Conservation (phyloP, 2,888 invertebrate species). For the Piscicola geometra region DNA sequence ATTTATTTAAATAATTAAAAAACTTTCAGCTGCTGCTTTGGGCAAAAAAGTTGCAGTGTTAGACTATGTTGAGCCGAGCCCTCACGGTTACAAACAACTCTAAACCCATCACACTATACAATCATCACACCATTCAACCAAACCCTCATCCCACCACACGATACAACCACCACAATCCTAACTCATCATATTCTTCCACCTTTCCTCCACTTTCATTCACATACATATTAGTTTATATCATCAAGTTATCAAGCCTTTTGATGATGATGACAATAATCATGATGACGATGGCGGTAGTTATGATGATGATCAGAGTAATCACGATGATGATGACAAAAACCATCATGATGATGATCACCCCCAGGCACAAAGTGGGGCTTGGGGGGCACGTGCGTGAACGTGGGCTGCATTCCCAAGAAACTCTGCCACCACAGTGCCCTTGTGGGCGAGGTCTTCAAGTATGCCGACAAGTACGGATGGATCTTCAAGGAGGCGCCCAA, state of each 20-base stretch:
- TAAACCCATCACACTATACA: too few species aligned
- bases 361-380: conserved; percentile 60
- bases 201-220: neutral
- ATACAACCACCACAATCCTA: too few species aligned
- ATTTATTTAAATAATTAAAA: neutral
- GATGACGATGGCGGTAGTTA: too few species aligned
- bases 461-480: conserved; percentile 58
- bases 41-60: conserved; percentile 62
- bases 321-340: too few species aligned
- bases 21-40: conserved; percentile 59
- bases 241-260: too few species aligned
- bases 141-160: too few species aligned
- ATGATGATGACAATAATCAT: too few species aligned
- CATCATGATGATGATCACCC: too few species aligned
- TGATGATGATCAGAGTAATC: too few species aligned
- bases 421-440: conserved; percentile 92
- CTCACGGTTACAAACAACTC: neutral
- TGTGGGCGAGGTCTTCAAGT: conserved; percentile 74
- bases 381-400: conserved; percentile 94
- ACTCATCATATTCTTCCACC: too few species aligned
- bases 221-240: conserved; percentile 6
- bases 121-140: too few species aligned
- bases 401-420: conserved; percentile 96
- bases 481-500: conserved; percentile 46
- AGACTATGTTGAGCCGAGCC: conserved; percentile 63